Percentiles rank a stretch among this genome's conserved stretches.
Conservation (phyloP, 2,888 invertebrate genomes). For the Pristionchus entomophagus region DNA sequence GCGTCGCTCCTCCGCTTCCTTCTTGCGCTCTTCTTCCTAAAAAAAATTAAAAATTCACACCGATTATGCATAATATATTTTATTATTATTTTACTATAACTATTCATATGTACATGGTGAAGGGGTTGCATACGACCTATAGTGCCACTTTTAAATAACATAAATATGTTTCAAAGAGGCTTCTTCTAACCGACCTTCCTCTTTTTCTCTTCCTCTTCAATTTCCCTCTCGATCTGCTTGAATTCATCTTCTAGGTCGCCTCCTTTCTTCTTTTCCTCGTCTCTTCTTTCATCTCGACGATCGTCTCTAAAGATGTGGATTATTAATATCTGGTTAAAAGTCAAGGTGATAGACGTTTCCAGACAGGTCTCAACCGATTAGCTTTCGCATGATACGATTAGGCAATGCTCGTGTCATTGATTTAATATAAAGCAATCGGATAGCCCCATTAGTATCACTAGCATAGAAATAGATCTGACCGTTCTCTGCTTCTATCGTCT, state of each 20-base stretch:
- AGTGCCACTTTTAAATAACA: too few relatives aligned
- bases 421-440: not conserved
- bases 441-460: too few relatives aligned
- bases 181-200: too few relatives aligned
- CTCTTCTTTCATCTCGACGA: not conserved
- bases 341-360: too few relatives aligned
- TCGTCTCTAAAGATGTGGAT: not conserved
- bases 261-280: slow-evolving; percentile 16
- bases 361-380: too few relatives aligned
- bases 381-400: not conserved
- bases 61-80: too few relatives aligned
- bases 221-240: slow-evolving; percentile 47
- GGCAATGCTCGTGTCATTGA: not conserved
- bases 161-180: too few relatives aligned
- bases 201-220: slow-evolving; percentile 46
- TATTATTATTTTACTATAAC: not conserved
- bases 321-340: too few relatives aligned
- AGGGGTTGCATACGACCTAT: too few relatives aligned
- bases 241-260: slow-evolving; percentile 39
- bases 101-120: too few relatives aligned
- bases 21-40: slow-evolving; percentile 26
- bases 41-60: not conserved
- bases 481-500: slow-evolving; percentile 13
- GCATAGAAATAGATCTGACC: too few relatives aligned
- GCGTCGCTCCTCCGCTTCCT: slow-evolving; percentile 34